Evolutionary conservation across 2,888 invertebrate species (phyloP), one percentile per base, ranked within the genome.

Genomic region (Linnaemya vulpina): DNA sequence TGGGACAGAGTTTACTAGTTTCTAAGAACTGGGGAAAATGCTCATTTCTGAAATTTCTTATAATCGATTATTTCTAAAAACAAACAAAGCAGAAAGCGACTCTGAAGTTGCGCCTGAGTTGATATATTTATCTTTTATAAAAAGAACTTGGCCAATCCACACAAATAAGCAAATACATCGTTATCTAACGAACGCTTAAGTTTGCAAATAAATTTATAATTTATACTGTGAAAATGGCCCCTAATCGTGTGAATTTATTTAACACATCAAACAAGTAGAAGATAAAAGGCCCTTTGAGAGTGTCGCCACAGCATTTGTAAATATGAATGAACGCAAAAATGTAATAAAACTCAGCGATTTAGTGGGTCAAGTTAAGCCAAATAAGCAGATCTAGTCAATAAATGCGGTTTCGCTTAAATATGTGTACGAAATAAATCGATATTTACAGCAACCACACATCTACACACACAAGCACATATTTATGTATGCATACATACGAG

Each of bases 341-440:
- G 9, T 30, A 35, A 20, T 30, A 46, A 30, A 25, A 22, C 43
- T 3, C 15, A 7, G 1, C 22, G 25, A n/a, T n/a, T 40, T 58
- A 63, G 43, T 81, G 53, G 75, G 81, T 81, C 81, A 81, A 75
- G 81, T 81, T 81, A 15, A 80, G 63, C 51, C 38, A 53, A 80
- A 38, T 35, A 4, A 55, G 71, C 30, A 70, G 63, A 70, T 38
- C 49, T 51, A 30, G 58, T n/a, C 49, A 60, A 58, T 35, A 60
- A 73, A 38, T 63, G 51, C 49, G 82, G 67, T 63, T 82, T 81
- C 40, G n/a, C 20, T 60, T 49, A n/a, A 71, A 53, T 46, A 46
- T 15, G 2, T 3, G 5, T n/a, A 46, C 2, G 0, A 15, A 17
- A 51, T 51, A 17, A 75, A 62, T 68, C 65, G 25, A 67, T 80